Percentiles rank a stretch among this genome's conserved stretches.
phyloP scores from a whole-genome alignment of 37 sponge, comb jelly and placozoan species.

The Cladorhizidae sp. region DNA sequence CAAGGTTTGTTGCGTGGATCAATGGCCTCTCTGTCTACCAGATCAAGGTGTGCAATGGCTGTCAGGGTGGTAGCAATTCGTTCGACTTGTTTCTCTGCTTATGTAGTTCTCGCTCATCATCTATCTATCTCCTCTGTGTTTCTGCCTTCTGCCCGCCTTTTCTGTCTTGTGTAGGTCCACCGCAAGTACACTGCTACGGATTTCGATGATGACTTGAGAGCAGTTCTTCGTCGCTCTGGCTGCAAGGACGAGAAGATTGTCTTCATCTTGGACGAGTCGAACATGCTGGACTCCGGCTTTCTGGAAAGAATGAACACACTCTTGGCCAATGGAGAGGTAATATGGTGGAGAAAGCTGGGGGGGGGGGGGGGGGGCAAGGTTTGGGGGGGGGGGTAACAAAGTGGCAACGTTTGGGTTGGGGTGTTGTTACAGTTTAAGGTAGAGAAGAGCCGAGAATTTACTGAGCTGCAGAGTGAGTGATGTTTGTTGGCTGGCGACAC shows the following conservation, averaged over 20 bases:
- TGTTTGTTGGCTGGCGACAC: too few relatives aligned
- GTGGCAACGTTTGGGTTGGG: neutral
- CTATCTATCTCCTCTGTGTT: neutral
- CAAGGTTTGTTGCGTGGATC: constrained; percentile 98
- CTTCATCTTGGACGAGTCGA: constrained; percentile 95
- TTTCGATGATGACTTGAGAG: constrained; percentile 95
- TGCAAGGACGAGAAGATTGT: constrained; percentile 93
- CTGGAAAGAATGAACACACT: constrained; percentile 97
- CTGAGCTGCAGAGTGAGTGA: too few relatives aligned
- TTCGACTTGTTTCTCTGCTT: too few relatives aligned
- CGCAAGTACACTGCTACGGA: constrained; percentile 91
- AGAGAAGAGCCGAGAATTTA: too few relatives aligned
- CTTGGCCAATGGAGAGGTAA: constrained; percentile 97
- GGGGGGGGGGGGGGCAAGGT: neutral
- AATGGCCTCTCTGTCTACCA: constrained; percentile 94
- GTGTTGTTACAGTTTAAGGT: neutral
- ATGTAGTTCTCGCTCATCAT: neutral
- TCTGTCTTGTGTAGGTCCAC: constrained; percentile 67
- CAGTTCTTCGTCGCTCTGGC: constrained; percentile 88
- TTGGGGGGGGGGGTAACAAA: neutral
- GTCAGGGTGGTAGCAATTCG: neutral
- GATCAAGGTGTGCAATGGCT: too few relatives aligned
- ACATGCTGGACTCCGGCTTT: constrained; percentile 93
- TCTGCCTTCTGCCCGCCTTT: too few relatives aligned
- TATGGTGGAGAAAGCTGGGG: too few relatives aligned